phyloP scores from a whole-genome alignment of 2,113 vertebrate genomes.

The Physeter macrocephalus region DNA sequence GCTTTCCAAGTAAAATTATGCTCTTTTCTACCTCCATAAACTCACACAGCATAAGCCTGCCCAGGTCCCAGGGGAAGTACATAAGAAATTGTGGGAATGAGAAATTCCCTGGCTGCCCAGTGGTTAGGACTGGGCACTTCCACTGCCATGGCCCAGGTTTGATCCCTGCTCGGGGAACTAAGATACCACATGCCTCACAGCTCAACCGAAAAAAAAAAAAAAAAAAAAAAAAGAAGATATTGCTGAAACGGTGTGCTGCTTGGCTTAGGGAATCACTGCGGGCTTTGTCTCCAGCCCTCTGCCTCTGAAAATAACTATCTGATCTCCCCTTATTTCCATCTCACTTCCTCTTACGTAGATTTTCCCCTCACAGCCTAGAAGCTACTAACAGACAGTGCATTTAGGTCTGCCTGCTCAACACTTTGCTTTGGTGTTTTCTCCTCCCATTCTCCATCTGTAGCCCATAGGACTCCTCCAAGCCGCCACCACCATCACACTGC shows the following conservation, averaged over 20 bases:
- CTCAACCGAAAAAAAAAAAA: rapidly evolving
- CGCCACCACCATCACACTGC: rapidly evolving
- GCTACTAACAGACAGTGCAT: not conserved
- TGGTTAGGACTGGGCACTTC: not conserved
- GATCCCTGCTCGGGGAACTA: not conserved
- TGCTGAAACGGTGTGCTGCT: not conserved
- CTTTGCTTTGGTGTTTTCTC: not conserved
- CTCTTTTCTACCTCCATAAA: not conserved
- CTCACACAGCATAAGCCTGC: not conserved
- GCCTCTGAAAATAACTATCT: not conserved
- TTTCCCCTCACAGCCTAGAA: not conserved
- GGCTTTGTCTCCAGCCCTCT: not conserved
- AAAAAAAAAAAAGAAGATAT: rapidly evolving
- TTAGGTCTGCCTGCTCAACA: not conserved
- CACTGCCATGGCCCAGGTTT: not conserved
- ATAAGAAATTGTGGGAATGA: rapidly evolving
- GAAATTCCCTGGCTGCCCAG: no score
- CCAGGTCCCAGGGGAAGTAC: not conserved
- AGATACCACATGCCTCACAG: rapidly evolving
- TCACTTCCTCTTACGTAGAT: not conserved
- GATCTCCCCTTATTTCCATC: not conserved
- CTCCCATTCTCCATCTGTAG: not conserved
- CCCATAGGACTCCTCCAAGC: not conserved
- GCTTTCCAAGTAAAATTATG: not conserved
- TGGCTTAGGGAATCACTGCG: no score